Evolutionary conservation across 2,888 invertebrate species (phyloP), one percentile per base, ranked within the genome.

Genomic region (Sceliomorpha sp.): DNA sequence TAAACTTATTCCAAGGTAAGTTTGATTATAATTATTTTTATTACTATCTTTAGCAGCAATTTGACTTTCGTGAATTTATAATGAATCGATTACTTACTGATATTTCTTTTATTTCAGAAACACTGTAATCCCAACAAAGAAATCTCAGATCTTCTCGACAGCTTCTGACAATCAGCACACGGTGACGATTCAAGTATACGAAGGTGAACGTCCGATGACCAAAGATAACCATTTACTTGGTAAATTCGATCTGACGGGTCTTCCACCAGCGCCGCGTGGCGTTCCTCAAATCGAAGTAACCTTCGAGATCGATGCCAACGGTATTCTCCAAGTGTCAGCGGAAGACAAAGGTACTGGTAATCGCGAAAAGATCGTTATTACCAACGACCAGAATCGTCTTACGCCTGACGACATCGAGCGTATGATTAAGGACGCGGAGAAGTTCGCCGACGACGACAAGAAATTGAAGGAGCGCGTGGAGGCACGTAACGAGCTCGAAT

Each of bases 341-440:
- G 99, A 99, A 89, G 99, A 99, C 89, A 99, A 99, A 90, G 99
- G 99, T 67, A 99, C 99, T 36, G 99, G 99, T 60, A 98, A 98
- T 90, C 94, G 98, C 83, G 98, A 99, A 87, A 98, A 99, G 91
- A 99, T 99, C 84, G 97, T 98, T 67, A 99, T 99, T 88, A 98
- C 98, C 77, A 99, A 99, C 85, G 99, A 99, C 85, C 98, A 98
- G 89, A 98, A 98, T 89, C 92, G 98, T 73, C 89, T 99, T 70
- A 97, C 98, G 8, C 98, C 98, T 2, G 99, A 99, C 78, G 99
- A 99, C 83, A 99, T 99, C 77, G 98, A 99, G 86, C 92, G 98
- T 70, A 99, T 99, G 99, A 98, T 99, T 89, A 96, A 96, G 89
- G 99, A 99, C 86, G 98, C 99, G 0, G 99, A 99, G 90, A 97